phyloP scores from a whole-genome alignment of 2,888 invertebrate species.

The Athalia circularis region DNA sequence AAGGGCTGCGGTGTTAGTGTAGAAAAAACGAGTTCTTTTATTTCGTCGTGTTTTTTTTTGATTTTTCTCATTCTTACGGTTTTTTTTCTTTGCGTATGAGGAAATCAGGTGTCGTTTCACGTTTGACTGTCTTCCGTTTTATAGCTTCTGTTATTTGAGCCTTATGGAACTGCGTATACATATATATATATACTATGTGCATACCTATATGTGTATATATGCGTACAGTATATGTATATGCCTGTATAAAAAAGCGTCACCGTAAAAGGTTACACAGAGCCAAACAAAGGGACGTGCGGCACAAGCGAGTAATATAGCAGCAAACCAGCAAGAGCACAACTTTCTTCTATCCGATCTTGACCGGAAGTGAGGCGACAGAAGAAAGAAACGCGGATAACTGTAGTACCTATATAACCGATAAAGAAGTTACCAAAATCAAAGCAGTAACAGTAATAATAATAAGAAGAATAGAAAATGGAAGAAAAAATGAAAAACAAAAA shows the following conservation, averaged over 20 bases:
- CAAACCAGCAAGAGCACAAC: background rate
- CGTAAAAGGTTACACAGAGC: slow-evolving; percentile 30
- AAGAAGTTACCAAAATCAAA: background rate
- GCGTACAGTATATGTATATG: too few relatives aligned
- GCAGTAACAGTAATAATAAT: too few relatives aligned
- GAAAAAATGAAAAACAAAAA: too few relatives aligned
- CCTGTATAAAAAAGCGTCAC: background rate
- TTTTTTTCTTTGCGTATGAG: background rate
- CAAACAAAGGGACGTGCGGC: slow-evolving; percentile 31
- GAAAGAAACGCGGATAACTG: slow-evolving; percentile 10
- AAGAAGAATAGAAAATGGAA: too few relatives aligned
- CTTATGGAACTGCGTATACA: background rate
- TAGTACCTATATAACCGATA: background rate
- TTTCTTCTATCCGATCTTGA: slow-evolving; percentile 36
- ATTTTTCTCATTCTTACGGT: background rate
- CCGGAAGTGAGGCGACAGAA: slow-evolving; percentile 17
- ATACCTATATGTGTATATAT: too few relatives aligned
- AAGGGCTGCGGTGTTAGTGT: too few relatives aligned
- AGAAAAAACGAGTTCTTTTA: background rate
- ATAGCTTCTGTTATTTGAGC: slow-evolving; percentile 26
- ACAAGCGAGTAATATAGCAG: too few relatives aligned
- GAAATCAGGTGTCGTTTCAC: background rate
- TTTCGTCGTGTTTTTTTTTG: background rate
- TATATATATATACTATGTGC: too few relatives aligned
- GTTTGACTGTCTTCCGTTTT: background rate